Evolutionary conservation across 2,797 vertebrate species (phyloP).

Genomic region (Malurus splendens): DNA sequence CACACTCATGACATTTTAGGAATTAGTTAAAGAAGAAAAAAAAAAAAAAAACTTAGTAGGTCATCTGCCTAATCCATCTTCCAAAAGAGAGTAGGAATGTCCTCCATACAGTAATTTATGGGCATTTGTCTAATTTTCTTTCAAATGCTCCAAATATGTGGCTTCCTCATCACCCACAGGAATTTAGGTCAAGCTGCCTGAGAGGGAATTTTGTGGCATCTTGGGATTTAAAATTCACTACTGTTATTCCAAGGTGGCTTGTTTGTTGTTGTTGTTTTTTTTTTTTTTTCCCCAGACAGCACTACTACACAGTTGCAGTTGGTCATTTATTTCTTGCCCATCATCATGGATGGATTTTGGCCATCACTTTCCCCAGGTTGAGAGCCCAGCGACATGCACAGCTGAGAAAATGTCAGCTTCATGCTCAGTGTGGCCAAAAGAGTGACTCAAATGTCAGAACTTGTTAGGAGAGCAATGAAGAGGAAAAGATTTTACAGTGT

Average conservation of each 20-base stretch:
- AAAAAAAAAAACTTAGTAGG: constrained; percentile 24
- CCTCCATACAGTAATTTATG: constrained; percentile 17
- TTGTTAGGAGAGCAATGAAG: not conserved
- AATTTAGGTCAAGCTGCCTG: constrained; percentile 53
- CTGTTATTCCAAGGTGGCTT: not conserved
- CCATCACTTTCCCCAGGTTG: not conserved
- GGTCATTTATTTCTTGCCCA: not conserved
- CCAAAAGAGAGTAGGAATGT: not conserved
- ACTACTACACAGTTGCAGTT: not conserved
- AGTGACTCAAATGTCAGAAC: not conserved
- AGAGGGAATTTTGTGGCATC: not conserved
- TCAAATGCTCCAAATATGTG: constrained; percentile 32
- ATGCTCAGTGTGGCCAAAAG: not conserved
- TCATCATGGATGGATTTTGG: not conserved
- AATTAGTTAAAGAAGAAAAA: constrained; percentile 19
- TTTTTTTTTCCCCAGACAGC: not conserved
- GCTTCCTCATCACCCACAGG: constrained; percentile 10
- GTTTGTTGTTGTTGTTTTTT: too few species aligned
- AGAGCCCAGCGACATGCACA: not conserved
- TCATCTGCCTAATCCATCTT: constrained; percentile 51
- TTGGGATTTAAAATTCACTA: not conserved
- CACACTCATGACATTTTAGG: not conserved
- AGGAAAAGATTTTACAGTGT: not conserved
- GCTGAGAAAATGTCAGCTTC: not conserved
- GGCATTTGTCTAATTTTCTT: constrained; percentile 27